Conservation (phyloP, 35 echinoderm and acorn worm genomes). For the Apostichopus parvimensis region DNA sequence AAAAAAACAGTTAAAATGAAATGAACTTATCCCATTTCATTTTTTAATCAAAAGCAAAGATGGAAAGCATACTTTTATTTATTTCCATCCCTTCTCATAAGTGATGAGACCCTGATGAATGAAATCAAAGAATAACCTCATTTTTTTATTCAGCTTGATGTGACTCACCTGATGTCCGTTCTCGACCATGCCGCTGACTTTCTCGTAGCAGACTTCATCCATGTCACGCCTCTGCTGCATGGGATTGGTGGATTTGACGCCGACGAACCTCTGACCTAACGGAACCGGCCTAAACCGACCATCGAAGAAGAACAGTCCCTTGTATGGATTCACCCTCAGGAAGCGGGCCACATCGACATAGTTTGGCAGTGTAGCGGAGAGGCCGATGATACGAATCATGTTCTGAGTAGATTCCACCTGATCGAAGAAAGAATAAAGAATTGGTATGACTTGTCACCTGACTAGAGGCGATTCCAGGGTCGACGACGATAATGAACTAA, state of each 20-base stretch:
- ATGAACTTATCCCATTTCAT: no score
- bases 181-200: slow-evolving; percentile 70
- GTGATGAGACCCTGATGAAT: no score
- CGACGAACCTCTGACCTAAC: slow-evolving; percentile 83
- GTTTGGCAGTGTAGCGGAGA: slow-evolving; percentile 95
- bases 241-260: slow-evolving; percentile 85
- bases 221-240: slow-evolving; percentile 86
- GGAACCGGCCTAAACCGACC: slow-evolving; percentile 94
- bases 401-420: slow-evolving; percentile 96
- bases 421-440: not conserved
- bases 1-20: no score
- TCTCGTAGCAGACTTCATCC: slow-evolving; percentile 97
- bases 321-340: slow-evolving; percentile 87
- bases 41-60: no score
- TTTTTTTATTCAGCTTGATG: not conserved
- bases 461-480: no score
- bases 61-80: no score
- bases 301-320: slow-evolving; percentile 93
- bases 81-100: no score
- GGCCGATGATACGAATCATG: slow-evolving; percentile 90
- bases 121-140: no score
- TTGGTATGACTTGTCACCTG: no score
- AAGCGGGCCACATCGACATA: slow-evolving; percentile 90
- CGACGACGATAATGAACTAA: no score
- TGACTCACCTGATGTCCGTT: slow-evolving; percentile 80